phyloP scores from a whole-genome alignment of 2,888 invertebrate species.

The Harpalus rubripes region DNA sequence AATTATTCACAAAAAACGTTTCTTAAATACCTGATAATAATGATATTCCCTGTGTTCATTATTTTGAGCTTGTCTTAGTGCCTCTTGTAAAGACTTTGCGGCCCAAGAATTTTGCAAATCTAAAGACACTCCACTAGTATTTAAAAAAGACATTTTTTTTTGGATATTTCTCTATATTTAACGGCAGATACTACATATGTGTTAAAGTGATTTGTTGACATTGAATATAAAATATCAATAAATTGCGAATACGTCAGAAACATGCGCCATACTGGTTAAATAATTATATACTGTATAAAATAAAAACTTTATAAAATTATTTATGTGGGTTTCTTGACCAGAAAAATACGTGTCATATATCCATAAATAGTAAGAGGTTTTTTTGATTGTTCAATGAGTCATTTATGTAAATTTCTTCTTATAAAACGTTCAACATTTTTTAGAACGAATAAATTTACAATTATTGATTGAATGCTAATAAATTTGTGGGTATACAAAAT shows the following conservation, averaged over 20 bases:
- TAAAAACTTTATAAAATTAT: not conserved
- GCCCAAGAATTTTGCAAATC: slow-evolving; percentile 82
- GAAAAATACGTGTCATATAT: not conserved
- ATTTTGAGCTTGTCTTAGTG: slow-evolving; percentile 75
- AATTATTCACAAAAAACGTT: not conserved
- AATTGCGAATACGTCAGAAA: not conserved
- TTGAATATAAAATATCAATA: slow-evolving; percentile 31
- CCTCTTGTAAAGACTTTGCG: slow-evolving; percentile 79
- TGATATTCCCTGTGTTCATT: slow-evolving; percentile 68
- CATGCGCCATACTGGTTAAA: not conserved
- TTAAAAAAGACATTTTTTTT: slow-evolving; percentile 73
- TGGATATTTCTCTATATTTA: too few species aligned
- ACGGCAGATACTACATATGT: not conserved
- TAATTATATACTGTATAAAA: not conserved
- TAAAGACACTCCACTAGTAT: slow-evolving; percentile 77
- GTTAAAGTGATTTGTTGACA: slow-evolving; percentile 57
- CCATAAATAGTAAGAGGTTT: not conserved
- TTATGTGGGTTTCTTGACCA: slow-evolving; percentile 2
- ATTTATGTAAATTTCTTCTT: not conserved
- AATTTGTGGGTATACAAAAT: slow-evolving; percentile 19
- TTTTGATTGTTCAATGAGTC: not conserved
- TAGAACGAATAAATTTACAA: not conserved
- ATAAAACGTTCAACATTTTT: not conserved
- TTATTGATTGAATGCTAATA: slow-evolving; percentile 32
- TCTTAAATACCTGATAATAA: slow-evolving; percentile 44